Evolutionary conservation across 2,113 vertebrate species (phyloP).

Genomic region (Xiphophorus couchianus): DNA sequence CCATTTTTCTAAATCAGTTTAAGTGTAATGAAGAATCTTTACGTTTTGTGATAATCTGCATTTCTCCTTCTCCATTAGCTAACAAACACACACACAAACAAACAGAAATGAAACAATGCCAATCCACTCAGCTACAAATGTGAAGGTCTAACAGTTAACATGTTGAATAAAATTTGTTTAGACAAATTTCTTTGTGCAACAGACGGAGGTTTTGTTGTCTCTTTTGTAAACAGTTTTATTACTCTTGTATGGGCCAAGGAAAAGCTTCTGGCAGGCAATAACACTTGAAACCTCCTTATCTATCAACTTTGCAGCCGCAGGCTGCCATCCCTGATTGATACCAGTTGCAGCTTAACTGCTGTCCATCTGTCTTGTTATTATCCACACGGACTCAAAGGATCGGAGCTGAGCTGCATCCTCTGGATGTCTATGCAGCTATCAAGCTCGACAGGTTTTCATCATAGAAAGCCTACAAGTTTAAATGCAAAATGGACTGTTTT

Average conservation of each 20-base stretch:
- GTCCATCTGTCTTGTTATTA: constrained; percentile 67
- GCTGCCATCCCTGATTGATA: constrained; percentile 64
- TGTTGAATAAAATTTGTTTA: constrained; percentile 1
- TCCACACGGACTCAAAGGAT: constrained; percentile 31
- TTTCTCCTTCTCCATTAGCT: neutral
- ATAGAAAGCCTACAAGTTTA: neutral
- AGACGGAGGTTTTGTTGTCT: constrained; percentile 9
- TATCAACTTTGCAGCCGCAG: constrained; percentile 57
- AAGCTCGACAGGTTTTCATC: constrained; percentile 13
- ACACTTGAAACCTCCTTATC: constrained; percentile 66
- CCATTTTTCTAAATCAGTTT: neutral
- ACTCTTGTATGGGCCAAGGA: constrained; percentile 41
- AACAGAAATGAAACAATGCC: neutral
- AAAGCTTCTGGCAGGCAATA: constrained; percentile 58
- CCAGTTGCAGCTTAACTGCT: constrained; percentile 60
- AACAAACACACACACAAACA: neutral
- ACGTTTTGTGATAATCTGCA: neutral
- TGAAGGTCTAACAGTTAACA: constrained; percentile 12
- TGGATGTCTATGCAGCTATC: constrained; percentile 11
- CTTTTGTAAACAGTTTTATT: constrained; percentile 59
- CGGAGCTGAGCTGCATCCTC: constrained; percentile 2
- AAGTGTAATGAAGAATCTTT: neutral
- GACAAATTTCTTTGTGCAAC: constrained; percentile 20
- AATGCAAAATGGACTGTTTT: constrained; percentile 10
- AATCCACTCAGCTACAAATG: constrained; percentile 1